Evolutionary conservation across 2,797 vertebrate species (phyloP), one percentile per base, ranked within the genome.

Genomic region (Amblyraja radiata): DNA sequence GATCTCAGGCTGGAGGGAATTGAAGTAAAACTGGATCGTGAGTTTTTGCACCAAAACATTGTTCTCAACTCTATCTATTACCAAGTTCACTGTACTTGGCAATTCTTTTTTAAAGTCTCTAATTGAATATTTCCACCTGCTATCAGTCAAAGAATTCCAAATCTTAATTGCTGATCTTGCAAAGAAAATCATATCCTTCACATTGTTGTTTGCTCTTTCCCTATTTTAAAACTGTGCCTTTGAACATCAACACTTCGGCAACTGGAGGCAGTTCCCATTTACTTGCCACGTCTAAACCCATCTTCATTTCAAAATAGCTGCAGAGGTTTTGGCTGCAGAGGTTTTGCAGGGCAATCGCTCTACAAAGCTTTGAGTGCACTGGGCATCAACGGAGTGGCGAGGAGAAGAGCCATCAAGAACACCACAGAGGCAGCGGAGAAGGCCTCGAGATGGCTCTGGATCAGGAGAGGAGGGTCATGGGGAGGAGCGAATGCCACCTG

Each of bases 11-110:
- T 14, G 5, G 10, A 76, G 90, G 46, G 63, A 46, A 73, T 46
- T 74, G 23, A 76, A 54, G 39, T 76, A 28, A 76, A 76, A 71
- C 71, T 58, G 39, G 76, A 71, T 25, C 71, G 13, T 76, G 39
- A 54, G 71, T 54, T 92, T 92, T 76, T 76, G 71, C 39, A 76
- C 13, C 39, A 92, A 92, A 76, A 92, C 36, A 73, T 54, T 76
- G 25, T 25, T 54, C 2, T 76, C 71, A 16, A 54, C 23, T 92
- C 68, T 16, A 39, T 71, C 39, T 28, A 92, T n/a, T 54, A 58
- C 9, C 90, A 54, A 54, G 46, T 54, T 54, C 5, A 6, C 46
- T 54, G 8, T 58, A 83, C 8, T 83, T 58, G 18, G 6, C 39
- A 81, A 39, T 16, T 81, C 6, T 39, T 81, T 46, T 81, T 81